Evolutionary conservation across 2,888 invertebrate genomes (phyloP), one percentile per base, ranked within the genome.

Genomic region (Elegia similella): DNA sequence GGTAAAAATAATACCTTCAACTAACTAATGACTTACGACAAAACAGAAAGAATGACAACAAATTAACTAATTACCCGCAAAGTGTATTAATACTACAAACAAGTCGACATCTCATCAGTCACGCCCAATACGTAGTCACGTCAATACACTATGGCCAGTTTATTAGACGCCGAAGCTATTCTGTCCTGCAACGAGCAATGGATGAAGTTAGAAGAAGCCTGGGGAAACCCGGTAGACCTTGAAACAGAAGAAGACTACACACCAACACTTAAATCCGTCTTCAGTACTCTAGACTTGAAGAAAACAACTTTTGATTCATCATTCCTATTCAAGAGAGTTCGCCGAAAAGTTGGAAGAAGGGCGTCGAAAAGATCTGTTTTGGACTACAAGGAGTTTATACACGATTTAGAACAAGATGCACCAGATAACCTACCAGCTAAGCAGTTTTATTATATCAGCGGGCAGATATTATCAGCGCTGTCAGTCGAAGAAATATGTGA

Each of bases 401-500:
- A 79, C 38, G 78, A 86, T 47, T 63, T 88, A 6, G 66, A 68
- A 17, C 67, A 80, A 53, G 68, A 67, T 6, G 67, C 66, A 6
- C 63, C 63, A 1, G 62, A 56, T 13, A 67, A 73, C 3, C 61
- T 72, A 34, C 76, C 81, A 0, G 63, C 70, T 0, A 81, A 80
- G 56, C 76, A 79, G 44, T 85, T 84, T 58, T 82, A 79, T 56
- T 81, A 67, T 62, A 68, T 86, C 57, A 82, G 76, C 60, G 86
- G 86, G 0, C 81, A 88, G 52, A 78, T 88, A 0, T 64, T 86
- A 0, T 88, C 89, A 0, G 88, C 87, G 0, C 69, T 69, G 0
- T 88, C 89, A 0, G 80, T 88, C 0, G 88, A 89, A 62, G 80
- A 84, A 1, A 86, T 89, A 7, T 89, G 89, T 52, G 74, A 78